Evolutionary conservation across 2,888 invertebrate species (phyloP), one percentile per base, ranked within the genome.

Genomic region (Timandra comae): DNA sequence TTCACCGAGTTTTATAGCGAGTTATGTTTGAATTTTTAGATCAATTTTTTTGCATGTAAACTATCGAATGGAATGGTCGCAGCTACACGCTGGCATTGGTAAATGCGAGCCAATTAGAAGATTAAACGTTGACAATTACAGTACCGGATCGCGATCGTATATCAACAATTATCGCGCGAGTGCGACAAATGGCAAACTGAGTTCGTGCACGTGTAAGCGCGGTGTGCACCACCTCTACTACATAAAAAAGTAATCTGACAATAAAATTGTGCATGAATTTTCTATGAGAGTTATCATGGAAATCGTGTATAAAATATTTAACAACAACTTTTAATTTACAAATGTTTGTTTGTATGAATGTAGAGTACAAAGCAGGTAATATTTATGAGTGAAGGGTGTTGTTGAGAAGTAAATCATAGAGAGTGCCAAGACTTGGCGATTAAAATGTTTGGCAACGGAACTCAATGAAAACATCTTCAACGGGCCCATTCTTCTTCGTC

Each of bases 101-200:
- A 85, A 85, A 85, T 85, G 84, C 72, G 80, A 76, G 74, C 69
- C 85, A 84, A 85, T 85, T 85, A 85, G 84, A 85, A 85, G 85
- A 85, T 85, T 81, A 85, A 85, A 77, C 85, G 85, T 76, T 82
- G 85, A 85, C 85, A 85, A 85, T 85, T 85, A 85, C 84, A 53
- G 69, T 63, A 74, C 62, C 73, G 77, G 81, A 71, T 82, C 75
- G 81, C 80, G 78, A 79, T 73, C 85, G 82, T 85, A 80, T 82
- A 84, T 85, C 85, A 85, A 84, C 85, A 84, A 85, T 85, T 84
- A 85, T 84, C 81, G 81, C 69, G 75, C 68, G 77, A 74, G 75
- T 67, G 71, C 84, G 80, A 85, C 82, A 85, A 85, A 85, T 85
- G 72, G 82, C 73, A 59, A 61, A 48, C 67, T 53, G 54, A 53